Evolutionary conservation across 2,888 invertebrate species (phyloP).

Genomic region (Apocheima hispidaria): DNA sequence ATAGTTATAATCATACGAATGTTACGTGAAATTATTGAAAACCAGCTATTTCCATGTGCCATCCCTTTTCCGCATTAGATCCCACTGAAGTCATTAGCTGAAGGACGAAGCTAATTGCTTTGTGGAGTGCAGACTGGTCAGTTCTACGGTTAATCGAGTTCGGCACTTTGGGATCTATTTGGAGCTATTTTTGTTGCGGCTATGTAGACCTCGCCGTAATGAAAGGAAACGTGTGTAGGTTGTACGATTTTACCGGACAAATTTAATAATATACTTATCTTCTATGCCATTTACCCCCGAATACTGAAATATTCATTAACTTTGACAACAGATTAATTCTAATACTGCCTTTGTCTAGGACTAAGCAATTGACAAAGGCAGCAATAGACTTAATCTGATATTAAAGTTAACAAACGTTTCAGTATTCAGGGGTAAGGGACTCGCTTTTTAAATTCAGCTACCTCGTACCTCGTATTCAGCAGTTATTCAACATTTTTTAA

Average conservation of each 20-base stretch:
- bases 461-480: too few relatives aligned
- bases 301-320: too few relatives aligned
- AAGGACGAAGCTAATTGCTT: conserved; percentile 49
- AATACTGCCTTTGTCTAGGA: too few relatives aligned
- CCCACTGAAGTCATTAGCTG: conserved; percentile 44
- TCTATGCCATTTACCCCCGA: too few relatives aligned
- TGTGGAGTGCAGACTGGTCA: conserved; percentile 31
- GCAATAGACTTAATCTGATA: too few relatives aligned
- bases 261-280: neutral
- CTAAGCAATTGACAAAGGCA: too few relatives aligned
- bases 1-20: too few relatives aligned
- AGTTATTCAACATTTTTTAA: too few relatives aligned
- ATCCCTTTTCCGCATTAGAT: conserved; percentile 1
- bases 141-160: conserved; percentile 41
- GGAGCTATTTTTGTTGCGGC: conserved; percentile 17
- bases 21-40: neutral
- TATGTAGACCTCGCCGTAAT: conserved; percentile 14
- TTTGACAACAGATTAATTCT: too few relatives aligned
- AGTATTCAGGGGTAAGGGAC: too few relatives aligned
- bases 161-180: conserved; percentile 39
- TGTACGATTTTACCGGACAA: conserved; percentile 10
- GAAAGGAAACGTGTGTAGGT: conserved; percentile 13
- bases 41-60: neutral
- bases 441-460: too few relatives aligned
- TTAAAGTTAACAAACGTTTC: too few relatives aligned